Base-by-base conservation (phyloP, 30 jellyfish, hydroid and myxozoan species). In the Chrysaora quinquecirrha region DNA sequence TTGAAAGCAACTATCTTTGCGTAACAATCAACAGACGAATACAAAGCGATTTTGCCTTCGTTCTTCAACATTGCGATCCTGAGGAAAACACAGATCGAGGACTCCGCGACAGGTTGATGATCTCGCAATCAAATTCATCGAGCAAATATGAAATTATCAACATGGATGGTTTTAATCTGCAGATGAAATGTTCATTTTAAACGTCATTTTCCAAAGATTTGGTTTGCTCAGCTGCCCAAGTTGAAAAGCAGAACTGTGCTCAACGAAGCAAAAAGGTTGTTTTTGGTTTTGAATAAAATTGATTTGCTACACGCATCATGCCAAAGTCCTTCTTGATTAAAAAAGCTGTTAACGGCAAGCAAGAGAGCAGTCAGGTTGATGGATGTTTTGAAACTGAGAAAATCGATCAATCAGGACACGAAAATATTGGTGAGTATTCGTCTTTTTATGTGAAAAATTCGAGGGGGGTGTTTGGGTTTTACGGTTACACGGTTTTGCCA, bases 251-350 rank as follows among this genome's bases (percentile, higher is more conserved):
- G 6, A 38, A 38, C 54, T n/a, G 87, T 75, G 89, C 80, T 65
- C 89, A 76, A 25, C 83, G 81, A 68, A 34, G 80, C 80, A 74
- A 48, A 35, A 47, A 10, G 20, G 30, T 29, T 70, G 82, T 70
- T 2, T 6, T 29, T 70, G 82, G 29, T 52, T 16, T 20, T 16
- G 68, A 70, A 43, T 32, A 50, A 22, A 68, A 46, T 66, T 64
- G 30, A 19, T 31, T 21, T 34, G 10, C 28, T 30, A 47, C 38
- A 47, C 38, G 34, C 43, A 66, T n/a, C 50, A 85, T 85, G 96
- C 96, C 96, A 30, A 85, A 29, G 58, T 85, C 96, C 19, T 85
- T 85, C 70, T 76, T 85, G 58, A 75, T 85, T 47, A 85, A 75
- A 87, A 85, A 85, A 70, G 48, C 67, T 73, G 43, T 23, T 70